Evolutionary conservation across 2,797 vertebrate species (phyloP).

Genomic region (Buphagus erythrorhynchus): DNA sequence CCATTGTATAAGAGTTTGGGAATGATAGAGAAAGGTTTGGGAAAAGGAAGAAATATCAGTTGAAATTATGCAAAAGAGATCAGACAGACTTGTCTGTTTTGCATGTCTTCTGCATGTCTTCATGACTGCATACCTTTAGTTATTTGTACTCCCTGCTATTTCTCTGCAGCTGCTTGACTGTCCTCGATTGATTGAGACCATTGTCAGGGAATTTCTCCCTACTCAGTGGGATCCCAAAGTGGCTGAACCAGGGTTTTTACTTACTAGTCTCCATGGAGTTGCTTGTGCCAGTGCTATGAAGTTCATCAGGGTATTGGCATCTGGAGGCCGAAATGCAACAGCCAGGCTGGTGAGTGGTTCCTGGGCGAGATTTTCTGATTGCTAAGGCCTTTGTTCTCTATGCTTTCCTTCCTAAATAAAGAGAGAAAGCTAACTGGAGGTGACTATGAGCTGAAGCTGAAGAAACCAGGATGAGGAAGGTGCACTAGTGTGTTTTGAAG

Average conservation of each 20-base stretch:
- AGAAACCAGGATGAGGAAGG: not conserved
- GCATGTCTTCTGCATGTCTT: not conserved
- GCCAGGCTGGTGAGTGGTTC: conserved; percentile 87
- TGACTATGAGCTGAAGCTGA: not conserved
- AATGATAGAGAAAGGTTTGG: not conserved
- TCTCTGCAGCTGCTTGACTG: conserved; percentile 88
- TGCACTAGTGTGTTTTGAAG: not conserved
- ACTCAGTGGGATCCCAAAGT: conserved; percentile 81
- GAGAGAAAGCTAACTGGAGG: not conserved
- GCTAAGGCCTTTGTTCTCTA: not conserved
- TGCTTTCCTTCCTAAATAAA: not conserved
- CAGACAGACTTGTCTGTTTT: not conserved
- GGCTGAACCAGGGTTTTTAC: conserved; percentile 34
- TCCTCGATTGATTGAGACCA: conserved; percentile 87
- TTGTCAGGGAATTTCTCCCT: conserved; percentile 91
- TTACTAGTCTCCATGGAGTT: conserved; percentile 82
- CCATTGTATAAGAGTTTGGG: not conserved
- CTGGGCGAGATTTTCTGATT: not conserved
- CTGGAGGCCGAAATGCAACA: conserved; percentile 87
- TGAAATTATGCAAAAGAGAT: not conserved
- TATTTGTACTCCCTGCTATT: not conserved
- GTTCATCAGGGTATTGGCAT: conserved; percentile 89
- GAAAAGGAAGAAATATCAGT: not conserved
- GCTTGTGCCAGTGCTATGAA: conserved; percentile 90
- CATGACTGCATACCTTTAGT: not conserved